Base-by-base conservation (phyloP, 2,797 vertebrate genomes). In the Betta splendens region DNA sequence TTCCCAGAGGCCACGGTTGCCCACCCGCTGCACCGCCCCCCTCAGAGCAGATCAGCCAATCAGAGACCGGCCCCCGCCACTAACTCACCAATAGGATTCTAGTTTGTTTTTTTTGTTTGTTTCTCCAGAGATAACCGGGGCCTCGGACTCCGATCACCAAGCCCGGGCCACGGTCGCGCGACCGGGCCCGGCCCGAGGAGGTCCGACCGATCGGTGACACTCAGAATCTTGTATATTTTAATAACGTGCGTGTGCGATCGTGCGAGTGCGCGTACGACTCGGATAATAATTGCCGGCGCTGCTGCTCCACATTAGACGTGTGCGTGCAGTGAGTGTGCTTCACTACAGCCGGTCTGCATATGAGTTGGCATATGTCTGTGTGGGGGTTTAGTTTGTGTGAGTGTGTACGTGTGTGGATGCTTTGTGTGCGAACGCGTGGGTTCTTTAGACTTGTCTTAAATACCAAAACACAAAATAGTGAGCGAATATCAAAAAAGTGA, bases 401-500 rank as follows among this genome's bases (percentile, higher is more conserved):
- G 32, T 18, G 42, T 35, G 69, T 32, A 33, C 46, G 69, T 26
- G 73, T 38, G 37, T n/a, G 59, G 26, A 23, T 25, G 6, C 25
- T 26, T 79, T 69, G 69, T 69, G 69, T 69, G 73, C 61, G 75
- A 23, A 52, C n/a, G 80, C 33, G 83, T 84, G 87, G 65, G 79
- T 89, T 85, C 84, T 86, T 91, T 92, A 92, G 91, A 91, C 87
- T 87, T 85, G 90, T 92, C 90, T 91, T 90, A 86, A 89, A 92
- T 91, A 92, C 92, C 91, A 93, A 93, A 93, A 92, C 87, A 92
- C 88, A 85, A 90, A 92, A 90, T 89, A 90, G 89, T 89, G 89
- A 91, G 88, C 81, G 83, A 91, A 89, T 90, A 92, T 92, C 79
- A 90, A 89, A 90, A 89, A 75, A 82, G 78, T 86, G 75, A 83